Percentiles rank a stretch among this genome's conserved stretches.
These are phyloP conservation scores for Pollenia labialis DNA, from an alignment of 2,888 invertebrate genomes.

Conservation along the genomic window DNA sequence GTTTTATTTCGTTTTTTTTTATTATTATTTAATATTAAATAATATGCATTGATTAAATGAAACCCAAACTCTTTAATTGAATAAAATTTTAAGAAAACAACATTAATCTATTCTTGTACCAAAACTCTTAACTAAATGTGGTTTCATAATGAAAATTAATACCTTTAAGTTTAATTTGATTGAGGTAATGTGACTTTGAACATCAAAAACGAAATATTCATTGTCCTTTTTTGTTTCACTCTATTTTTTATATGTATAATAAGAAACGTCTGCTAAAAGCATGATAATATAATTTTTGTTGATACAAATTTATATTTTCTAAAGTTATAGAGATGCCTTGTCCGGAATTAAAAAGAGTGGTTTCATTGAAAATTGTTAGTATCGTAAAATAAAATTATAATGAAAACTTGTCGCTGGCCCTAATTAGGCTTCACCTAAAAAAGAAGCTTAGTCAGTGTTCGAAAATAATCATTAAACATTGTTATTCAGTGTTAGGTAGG, in stretches of 20 bases:
- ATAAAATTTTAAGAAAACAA: constrained; percentile 26
- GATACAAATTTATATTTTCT: neutral
- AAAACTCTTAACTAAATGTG: neutral
- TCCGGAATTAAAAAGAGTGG: constrained; percentile 5
- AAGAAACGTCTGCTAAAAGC: constrained; percentile 64
- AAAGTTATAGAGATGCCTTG: neutral
- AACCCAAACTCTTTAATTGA: constrained; percentile 28
- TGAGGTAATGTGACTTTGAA: neutral
- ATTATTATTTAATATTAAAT: too few species aligned
- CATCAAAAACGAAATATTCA: neutral
- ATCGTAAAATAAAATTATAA: too few species aligned
- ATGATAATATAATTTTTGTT: constrained; percentile 63
- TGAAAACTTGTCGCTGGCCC: too few species aligned
- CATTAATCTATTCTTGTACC: constrained; percentile 2
- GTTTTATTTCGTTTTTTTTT: too few species aligned
- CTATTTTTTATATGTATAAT: neutral
- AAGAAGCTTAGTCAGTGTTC: too few species aligned
- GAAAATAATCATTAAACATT: too few species aligned
- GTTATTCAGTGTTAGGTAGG: too few species aligned
- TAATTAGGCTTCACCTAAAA: too few species aligned
- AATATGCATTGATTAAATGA: neutral
- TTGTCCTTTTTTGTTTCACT: constrained; percentile 36
- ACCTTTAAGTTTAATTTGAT: constrained; percentile 1
- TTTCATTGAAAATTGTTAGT: neutral
- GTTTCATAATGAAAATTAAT: constrained; percentile 6